Evolutionary conservation across 2,113 vertebrate genomes (phyloP), one percentile per base, ranked within the genome.

Genomic region (Sinosuthora webbiana): DNA sequence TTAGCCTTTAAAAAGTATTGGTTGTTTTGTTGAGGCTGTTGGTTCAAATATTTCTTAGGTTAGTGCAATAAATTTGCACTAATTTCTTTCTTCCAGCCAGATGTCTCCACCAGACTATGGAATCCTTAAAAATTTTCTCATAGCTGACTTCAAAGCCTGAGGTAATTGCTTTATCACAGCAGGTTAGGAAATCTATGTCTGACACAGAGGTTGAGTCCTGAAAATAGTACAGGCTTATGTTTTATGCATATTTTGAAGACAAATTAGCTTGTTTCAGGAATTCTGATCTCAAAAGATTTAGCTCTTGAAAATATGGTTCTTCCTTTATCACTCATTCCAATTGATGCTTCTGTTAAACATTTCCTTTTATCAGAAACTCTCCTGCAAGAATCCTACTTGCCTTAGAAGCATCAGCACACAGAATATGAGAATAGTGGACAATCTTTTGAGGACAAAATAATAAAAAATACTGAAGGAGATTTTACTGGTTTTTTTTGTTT

Each of bases 141-240:
- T 47, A 85, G 42, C 44, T 80, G 41, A 87, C 49, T 95, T 95
- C 76, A 90, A 85, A 95, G 57, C 50, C 49, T 88, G 9, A 89
- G 77, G 56, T 96, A 92, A 96, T 94, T 94, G 23, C 44, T 95
- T 95, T 87, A 94, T 95, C 80, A 87, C 77, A 94, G 79, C 42
- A 87, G 85, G 93, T 87, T 90, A 57, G 52, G 55, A 94, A 91
- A 89, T 77, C 33, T 88, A 44, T 70, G 49, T 94, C 75, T 91
- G 57, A 90, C 70, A 87, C 35, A 82, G 70, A 74, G 71, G 39
- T 14, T 89, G 69, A 93, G 65, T 85, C 74, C 67, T 78, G 76
- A 90, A 93, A 95, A 63, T 69, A 89, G 63, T 76, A 83, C n/a
- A 55, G 47, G 21, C 27, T 89, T 82, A 87, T 89, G 80, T 91